Evolutionary conservation across 1,140 invertebrate genomes (phyloP).

Genomic region (Lineus longissimus): DNA sequence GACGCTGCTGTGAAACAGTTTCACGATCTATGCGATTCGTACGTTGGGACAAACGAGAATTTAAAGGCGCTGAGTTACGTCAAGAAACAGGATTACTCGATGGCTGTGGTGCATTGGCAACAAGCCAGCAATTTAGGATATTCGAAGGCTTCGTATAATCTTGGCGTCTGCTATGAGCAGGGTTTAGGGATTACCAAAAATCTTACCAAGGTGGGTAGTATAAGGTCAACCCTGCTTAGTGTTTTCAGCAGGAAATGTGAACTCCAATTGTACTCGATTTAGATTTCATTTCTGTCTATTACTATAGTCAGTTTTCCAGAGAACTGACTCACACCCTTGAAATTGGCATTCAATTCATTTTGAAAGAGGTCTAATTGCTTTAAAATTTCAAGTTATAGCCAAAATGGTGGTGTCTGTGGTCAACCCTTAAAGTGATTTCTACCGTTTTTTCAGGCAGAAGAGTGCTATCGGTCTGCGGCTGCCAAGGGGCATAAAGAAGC

Average conservation of each 20-base stretch:
- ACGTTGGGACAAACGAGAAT: not conserved
- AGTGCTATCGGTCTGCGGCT: not conserved
- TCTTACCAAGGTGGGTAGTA: not conserved
- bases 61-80: not conserved
- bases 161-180: not conserved
- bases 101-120: not conserved
- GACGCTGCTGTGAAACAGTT: not conserved
- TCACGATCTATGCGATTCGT: not conserved
- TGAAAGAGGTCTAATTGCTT: too few relatives aligned
- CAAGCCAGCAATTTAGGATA: slow-evolving; percentile 3
- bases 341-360: too few relatives aligned
- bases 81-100: not conserved
- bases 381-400: too few relatives aligned
- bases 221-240: too few relatives aligned
- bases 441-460: not conserved
- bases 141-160: not conserved
- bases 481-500: slow-evolving; percentile 4
- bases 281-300: too few relatives aligned
- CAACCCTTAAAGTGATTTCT: too few relatives aligned
- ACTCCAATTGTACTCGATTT: too few relatives aligned
- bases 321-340: too few relatives aligned
- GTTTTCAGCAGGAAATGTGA: too few relatives aligned
- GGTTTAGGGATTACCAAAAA: not conserved
- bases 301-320: too few relatives aligned
- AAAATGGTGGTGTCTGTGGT: too few relatives aligned